These are phyloP conservation scores for Lasiommata megera DNA, from an alignment of 2,888 invertebrate genomes.

Conservation along the genomic window DNA sequence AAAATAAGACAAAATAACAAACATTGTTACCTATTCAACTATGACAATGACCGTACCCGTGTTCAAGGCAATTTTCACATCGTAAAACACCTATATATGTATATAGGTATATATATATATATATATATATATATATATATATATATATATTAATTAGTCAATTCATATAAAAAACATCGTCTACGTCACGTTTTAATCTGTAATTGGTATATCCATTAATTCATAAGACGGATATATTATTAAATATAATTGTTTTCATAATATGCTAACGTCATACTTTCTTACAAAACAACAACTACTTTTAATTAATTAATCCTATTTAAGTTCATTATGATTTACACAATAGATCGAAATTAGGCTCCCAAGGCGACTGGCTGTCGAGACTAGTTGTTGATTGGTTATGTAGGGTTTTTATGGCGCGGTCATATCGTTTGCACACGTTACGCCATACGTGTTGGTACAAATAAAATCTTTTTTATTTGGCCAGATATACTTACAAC, in stretches of 20 bases:
- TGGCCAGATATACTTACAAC: no score
- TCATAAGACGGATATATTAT: slow-evolving; percentile 79
- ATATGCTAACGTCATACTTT: slow-evolving; percentile 65
- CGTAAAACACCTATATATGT: slow-evolving; percentile 57
- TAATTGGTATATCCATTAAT: slow-evolving; percentile 58
- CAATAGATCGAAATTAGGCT: slow-evolving; percentile 69
- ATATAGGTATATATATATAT: slow-evolving; percentile 47
- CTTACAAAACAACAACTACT: slow-evolving; percentile 80
- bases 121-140: slow-evolving; percentile 45
- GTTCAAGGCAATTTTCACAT: slow-evolving; percentile 46
- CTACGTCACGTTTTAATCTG: slow-evolving; percentile 68
- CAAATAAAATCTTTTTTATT: no score
- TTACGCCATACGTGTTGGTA: no score
- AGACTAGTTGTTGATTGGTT: background rate
- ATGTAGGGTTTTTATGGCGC: background rate
- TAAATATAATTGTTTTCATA: slow-evolving; percentile 76
- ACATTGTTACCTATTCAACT: slow-evolving; percentile 55
- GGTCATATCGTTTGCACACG: background rate
- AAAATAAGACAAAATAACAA: slow-evolving; percentile 66
- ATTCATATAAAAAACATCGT: slow-evolving; percentile 78
- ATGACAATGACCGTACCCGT: slow-evolving; percentile 51
- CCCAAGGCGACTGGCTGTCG: slow-evolving; percentile 44
- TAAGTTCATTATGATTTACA: slow-evolving; percentile 47
- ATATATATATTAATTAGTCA: slow-evolving; percentile 68
- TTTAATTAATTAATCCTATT: slow-evolving; percentile 68